Evolutionary conservation across 2,113 vertebrate species (phyloP), one percentile per base, ranked within the genome.

Genomic region (Fulmarus glacialis): DNA sequence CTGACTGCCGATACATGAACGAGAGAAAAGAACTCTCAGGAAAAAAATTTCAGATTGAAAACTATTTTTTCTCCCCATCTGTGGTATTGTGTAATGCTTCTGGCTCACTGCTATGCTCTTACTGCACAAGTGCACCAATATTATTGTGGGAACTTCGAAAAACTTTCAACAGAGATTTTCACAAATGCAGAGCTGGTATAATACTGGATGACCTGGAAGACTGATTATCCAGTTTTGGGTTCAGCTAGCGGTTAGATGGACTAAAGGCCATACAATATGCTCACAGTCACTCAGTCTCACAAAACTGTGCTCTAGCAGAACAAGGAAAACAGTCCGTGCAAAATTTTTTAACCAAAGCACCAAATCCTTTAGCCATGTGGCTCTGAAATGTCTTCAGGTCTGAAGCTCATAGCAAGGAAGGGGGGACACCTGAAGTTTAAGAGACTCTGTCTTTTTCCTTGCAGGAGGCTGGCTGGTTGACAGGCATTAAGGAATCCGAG

Each of bases 401-500:
- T 78, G 80, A 89, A 92, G 63, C 12, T 95, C 1, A 0, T 42
- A 30, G 55, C 23, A 32, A 53, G 26, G 32, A 53, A 84, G 4
- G 0, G 7, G 7, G 10, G 18, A 63, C 24, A 50, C 7, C 11
- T 53, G 17, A 70, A 34, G 23, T 71, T 88, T 94, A 81, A 96
- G 53, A 70, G 56, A 11, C 8, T 40, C 26, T 77, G 22, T 97
- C 40, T 90, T 91, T 92, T 97, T 50, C 83, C 77, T 98, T 98
- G 60, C 98, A 99, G 99, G 99, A 99, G 78, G 99, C 99, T 22
- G 99, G 99, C 64, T 99, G 99, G 99, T 98, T 99, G 83, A 99
- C 99, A 24, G 99, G 99, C 36, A 96, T 99, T 90, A 99, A 98
- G 95, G 99, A 99, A 94, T 98, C 89, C 1, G 99, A 99, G 32